Conservation (phyloP, 1,140 invertebrate genomes). For the Chelonus insularis region DNA sequence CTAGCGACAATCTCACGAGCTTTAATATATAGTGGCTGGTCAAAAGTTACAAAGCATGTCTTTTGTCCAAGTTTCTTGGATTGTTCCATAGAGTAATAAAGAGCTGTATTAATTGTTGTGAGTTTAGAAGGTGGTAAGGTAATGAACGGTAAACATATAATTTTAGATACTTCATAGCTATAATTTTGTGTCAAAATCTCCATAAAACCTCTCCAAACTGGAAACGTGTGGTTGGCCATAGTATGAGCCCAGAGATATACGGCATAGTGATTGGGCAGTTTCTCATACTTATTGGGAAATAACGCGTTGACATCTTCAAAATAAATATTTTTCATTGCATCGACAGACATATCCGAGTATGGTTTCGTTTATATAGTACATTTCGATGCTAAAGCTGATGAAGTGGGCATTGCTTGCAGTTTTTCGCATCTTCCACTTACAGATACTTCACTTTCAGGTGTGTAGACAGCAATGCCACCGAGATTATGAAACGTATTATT, state of each 20-base stretch:
- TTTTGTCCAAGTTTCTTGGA: conserved; percentile 29
- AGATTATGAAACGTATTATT: conserved; percentile 28
- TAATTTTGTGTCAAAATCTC: conserved; percentile 17
- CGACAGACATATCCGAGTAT: background rate
- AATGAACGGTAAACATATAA: no score
- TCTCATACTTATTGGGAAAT: no score
- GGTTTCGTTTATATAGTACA: conserved; percentile 1
- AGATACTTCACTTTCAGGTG: background rate
- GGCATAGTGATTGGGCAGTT: background rate
- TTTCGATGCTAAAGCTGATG: background rate
- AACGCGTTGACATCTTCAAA: background rate
- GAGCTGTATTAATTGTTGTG: conserved; percentile 28
- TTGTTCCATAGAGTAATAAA: conserved; percentile 20
- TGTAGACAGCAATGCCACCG: conserved; percentile 28
- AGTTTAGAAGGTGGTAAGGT: conserved; percentile 20
- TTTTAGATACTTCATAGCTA: no score
- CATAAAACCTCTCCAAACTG: conserved; percentile 29
- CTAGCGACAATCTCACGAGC: conserved; percentile 26
- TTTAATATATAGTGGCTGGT: conserved; percentile 36
- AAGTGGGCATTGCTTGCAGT: background rate
- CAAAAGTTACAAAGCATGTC: conserved; percentile 43
- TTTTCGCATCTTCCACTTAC: background rate
- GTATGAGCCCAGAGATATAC: conserved; percentile 15
- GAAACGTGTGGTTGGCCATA: background rate
- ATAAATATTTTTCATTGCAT: background rate